Percentiles rank a stretch among this genome's conserved stretches.
Evolutionary conservation across 1,140 invertebrate genomes (phyloP).

Genomic region (Paramacrobiotus metropolitanus): DNA sequence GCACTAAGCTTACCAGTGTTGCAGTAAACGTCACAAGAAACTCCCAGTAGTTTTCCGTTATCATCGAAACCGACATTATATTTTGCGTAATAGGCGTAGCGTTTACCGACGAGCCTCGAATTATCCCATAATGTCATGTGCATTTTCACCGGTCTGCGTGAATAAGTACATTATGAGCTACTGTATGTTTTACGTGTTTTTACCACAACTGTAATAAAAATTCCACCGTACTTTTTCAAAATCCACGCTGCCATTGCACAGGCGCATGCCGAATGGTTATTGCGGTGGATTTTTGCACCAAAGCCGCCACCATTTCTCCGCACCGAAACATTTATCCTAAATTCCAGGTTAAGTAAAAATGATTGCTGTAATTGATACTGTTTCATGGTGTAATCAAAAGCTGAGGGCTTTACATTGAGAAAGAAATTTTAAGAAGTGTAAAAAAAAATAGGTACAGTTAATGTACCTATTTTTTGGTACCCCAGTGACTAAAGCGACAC

Average conservation of each 20-base stretch:
- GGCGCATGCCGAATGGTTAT: too few relatives aligned
- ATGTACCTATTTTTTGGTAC: too few relatives aligned
- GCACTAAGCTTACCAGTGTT: too few relatives aligned
- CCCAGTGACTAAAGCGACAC: too few relatives aligned
- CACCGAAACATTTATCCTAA: neutral
- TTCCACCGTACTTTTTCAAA: conserved; percentile 18
- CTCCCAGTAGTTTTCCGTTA: neutral
- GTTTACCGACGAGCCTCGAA: neutral
- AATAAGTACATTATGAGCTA: too few relatives aligned
- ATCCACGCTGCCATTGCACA: conserved; percentile 16
- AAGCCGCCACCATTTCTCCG: conserved; percentile 21
- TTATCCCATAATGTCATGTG: neutral
- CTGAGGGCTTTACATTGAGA: too few relatives aligned
- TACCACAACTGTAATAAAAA: too few relatives aligned
- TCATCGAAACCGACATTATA: neutral
- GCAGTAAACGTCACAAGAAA: neutral
- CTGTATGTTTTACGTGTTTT: neutral
- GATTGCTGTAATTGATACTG: too few relatives aligned
- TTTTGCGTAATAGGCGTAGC: neutral
- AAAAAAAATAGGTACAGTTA: too few relatives aligned
- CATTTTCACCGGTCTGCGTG: neutral
- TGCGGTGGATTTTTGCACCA: conserved; percentile 20
- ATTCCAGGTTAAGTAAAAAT: too few relatives aligned
- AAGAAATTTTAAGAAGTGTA: too few relatives aligned
- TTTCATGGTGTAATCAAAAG: too few relatives aligned